phyloP scores from a whole-genome alignment of 2,113 vertebrate genomes.

The Bos javanicus region DNA sequence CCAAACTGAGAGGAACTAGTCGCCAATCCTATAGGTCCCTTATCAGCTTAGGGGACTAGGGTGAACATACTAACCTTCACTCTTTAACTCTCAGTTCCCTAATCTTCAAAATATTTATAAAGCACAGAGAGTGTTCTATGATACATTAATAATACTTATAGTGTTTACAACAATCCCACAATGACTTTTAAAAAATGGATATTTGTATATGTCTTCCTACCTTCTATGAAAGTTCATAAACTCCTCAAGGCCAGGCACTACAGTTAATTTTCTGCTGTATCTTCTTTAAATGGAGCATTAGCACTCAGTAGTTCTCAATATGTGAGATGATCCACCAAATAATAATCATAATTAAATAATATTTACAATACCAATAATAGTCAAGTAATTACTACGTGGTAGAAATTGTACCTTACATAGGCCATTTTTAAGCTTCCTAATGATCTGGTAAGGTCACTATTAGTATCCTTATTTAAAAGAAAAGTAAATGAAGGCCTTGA shows the following conservation, averaged over 20 bases:
- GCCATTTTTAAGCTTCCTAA: background rate
- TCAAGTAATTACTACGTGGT: too few relatives aligned
- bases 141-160: background rate
- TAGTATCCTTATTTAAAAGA: background rate
- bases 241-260: background rate
- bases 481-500: background rate
- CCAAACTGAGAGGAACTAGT: background rate
- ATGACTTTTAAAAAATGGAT: background rate
- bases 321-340: background rate
- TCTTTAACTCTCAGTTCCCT: background rate
- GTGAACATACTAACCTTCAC: background rate
- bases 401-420: background rate
- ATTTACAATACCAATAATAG: background rate
- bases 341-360: background rate
- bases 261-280: background rate
- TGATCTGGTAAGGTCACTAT: background rate
- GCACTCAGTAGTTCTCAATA: background rate
- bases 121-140: background rate
- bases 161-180: background rate
- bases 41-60: fast-evolving
- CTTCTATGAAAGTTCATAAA: background rate
- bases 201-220: background rate
- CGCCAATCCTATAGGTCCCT: too few relatives aligned
- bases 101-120: background rate
- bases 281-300: background rate